Evolutionary conservation across 2,113 vertebrate species (phyloP), one percentile per base, ranked within the genome.

Genomic region (Lutjanus erythropterus): DNA sequence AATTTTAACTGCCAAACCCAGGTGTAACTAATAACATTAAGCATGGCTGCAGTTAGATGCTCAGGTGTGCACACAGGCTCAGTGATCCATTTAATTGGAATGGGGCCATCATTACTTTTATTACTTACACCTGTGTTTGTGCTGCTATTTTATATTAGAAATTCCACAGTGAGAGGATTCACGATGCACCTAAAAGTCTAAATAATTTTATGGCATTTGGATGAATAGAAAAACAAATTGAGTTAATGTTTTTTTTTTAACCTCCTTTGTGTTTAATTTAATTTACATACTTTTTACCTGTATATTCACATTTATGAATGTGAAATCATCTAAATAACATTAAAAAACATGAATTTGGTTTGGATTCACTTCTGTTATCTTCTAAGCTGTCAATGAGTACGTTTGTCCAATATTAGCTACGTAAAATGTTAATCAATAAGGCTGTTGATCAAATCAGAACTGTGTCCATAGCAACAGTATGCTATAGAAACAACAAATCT

Each of bases 1-100:
- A 41, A 6, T n/a, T 59, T 29, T 25, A 37, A 35, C 14, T 33
- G 46, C 9, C 29, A 47, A 39, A 60, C 31, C 37, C 55, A 60
- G n/a, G 16, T 62, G 33, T 50, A 41, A 50, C 7, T 41, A 61
- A 41, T 39, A 49, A 73, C 31, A 49, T 59, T 46, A 61, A 39
- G 61, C 25, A 52, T 29, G 23, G 46, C 18, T 29, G 29, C 8
- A 4, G 2, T 60, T 27, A 12, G 31, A 49, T 27, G 31, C 31
- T 49, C n/a, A 37, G 6, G 16, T 37, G 56, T 62, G 18, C 23
- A 52, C 9, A 23, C 14, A 64, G 35, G 23, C 19, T 61, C 56
- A 50, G 15, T 73, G 56, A 61, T 9, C 53, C 42, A 60, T 1
- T 16, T 29, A 29, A 50, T n/a, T 62, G 46, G 33, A 62, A 62